phyloP scores from a whole-genome alignment of 2,113 vertebrate species.

The Tonatia bakeri region DNA sequence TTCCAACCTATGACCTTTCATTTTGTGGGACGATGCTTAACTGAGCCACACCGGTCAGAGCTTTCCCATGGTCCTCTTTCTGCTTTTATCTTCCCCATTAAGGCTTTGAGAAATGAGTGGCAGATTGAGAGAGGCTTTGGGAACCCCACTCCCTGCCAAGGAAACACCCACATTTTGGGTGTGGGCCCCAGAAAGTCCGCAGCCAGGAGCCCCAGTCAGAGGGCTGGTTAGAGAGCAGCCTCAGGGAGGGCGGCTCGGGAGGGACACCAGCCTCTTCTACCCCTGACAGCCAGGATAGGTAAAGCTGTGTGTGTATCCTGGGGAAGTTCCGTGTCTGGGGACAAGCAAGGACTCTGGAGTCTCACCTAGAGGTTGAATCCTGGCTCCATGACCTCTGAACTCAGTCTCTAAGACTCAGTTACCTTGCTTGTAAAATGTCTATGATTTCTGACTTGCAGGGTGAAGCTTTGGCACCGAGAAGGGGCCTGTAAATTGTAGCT shows the following conservation, averaged over 20 bases:
- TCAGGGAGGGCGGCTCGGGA: background rate
- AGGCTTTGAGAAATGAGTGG: background rate
- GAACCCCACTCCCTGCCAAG: background rate
- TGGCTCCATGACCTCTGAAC: background rate
- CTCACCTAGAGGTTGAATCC: background rate
- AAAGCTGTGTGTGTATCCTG: background rate
- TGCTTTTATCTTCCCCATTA: background rate
- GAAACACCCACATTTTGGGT: background rate
- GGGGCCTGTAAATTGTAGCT: background rate
- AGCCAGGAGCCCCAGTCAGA: background rate
- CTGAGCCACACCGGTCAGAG: no score
- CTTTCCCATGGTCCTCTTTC: background rate
- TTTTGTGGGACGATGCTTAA: no score
- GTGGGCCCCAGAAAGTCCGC: background rate
- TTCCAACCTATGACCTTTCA: no score
- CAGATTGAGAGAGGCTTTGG: background rate
- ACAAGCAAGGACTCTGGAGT: background rate
- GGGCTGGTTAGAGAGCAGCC: background rate
- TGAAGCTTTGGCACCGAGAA: background rate
- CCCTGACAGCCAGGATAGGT: background rate
- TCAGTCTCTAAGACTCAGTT: background rate
- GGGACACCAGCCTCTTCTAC: background rate
- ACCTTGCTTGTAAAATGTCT: background rate
- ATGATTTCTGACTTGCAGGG: background rate
- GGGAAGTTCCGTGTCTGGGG: background rate